phyloP scores from a whole-genome alignment of 2,888 invertebrate species.

The Macropis europaea region DNA sequence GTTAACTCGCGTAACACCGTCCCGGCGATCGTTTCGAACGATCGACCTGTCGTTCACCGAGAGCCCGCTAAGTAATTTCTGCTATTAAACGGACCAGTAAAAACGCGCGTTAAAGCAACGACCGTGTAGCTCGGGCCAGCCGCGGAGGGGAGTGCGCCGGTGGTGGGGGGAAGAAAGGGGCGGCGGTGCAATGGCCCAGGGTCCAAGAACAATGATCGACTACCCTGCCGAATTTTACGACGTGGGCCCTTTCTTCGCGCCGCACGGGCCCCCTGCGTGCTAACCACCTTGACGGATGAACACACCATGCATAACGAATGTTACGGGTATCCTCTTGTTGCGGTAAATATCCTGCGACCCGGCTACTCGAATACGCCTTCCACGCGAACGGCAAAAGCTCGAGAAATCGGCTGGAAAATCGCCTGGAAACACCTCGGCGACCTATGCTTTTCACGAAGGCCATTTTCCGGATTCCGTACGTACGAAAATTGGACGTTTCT shows the following conservation, averaged over 20 bases:
- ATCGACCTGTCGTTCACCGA: neutral
- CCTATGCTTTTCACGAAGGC: too few species aligned
- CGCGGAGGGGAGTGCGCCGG: neutral
- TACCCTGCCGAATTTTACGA: conserved; percentile 60
- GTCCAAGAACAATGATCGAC: conserved; percentile 55
- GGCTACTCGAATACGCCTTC: conserved; percentile 21
- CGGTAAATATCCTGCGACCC: conserved; percentile 18
- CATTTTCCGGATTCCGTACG: too few species aligned
- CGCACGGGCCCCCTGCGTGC: conserved; percentile 49
- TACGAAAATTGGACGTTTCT: too few species aligned
- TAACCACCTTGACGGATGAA: conserved; percentile 56
- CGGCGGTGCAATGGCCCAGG: conserved; percentile 35
- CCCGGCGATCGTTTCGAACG: neutral
- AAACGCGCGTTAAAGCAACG: conserved; percentile 2
- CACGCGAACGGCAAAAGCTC: neutral
- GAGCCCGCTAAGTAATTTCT: conserved; percentile 17
- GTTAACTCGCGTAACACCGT: neutral
- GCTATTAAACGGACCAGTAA: conserved; percentile 16
- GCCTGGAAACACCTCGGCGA: too few species aligned
- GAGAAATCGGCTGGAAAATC: neutral
- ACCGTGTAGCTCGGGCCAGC: neutral
- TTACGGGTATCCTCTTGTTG: conserved; percentile 46
- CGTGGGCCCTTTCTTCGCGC: conserved; percentile 47
- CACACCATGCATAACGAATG: conserved; percentile 54
- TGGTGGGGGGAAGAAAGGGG: neutral